phyloP scores from a whole-genome alignment of 2,113 vertebrate genomes.

The Micronycteris hirsuta region DNA sequence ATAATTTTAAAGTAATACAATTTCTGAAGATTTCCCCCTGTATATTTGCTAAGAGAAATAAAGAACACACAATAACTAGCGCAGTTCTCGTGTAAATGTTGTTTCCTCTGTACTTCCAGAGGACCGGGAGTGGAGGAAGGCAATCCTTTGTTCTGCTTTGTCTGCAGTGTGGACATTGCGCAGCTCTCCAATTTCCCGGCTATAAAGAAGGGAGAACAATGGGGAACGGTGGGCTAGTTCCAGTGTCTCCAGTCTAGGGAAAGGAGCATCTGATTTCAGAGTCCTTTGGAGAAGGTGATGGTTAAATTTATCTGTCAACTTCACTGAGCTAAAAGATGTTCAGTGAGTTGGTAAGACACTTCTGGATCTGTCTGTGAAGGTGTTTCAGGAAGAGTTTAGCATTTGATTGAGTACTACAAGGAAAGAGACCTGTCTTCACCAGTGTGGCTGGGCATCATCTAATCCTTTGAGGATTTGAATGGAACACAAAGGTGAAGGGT shows the following conservation, averaged over 20 bases:
- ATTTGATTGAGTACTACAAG: not conserved
- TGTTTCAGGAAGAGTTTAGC: not conserved
- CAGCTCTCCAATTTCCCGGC: not conserved
- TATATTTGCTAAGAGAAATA: not conserved
- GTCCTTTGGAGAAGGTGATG: not conserved
- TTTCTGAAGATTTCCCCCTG: not conserved
- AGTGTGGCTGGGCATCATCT: not conserved
- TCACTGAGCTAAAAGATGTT: not conserved
- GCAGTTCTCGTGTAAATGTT: not conserved
- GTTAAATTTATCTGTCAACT: not conserved
- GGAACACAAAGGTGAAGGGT: not conserved
- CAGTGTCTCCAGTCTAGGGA: not conserved
- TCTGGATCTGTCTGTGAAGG: not conserved
- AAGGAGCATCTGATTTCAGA: not conserved
- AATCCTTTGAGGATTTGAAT: not conserved
- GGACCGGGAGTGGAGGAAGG: accelerated
- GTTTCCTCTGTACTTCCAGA: not conserved
- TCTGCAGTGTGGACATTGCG: not conserved
- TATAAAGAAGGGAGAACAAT: not conserved
- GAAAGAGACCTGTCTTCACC: not conserved
- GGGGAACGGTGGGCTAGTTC: not conserved
- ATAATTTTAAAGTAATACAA: not conserved
- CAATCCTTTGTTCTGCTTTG: not conserved
- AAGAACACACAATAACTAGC: not conserved
- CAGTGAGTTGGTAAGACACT: not conserved